Evolutionary conservation across 2,113 vertebrate species (phyloP), one percentile per base, ranked within the genome.

Genomic region (Rhynchomys soricoides): DNA sequence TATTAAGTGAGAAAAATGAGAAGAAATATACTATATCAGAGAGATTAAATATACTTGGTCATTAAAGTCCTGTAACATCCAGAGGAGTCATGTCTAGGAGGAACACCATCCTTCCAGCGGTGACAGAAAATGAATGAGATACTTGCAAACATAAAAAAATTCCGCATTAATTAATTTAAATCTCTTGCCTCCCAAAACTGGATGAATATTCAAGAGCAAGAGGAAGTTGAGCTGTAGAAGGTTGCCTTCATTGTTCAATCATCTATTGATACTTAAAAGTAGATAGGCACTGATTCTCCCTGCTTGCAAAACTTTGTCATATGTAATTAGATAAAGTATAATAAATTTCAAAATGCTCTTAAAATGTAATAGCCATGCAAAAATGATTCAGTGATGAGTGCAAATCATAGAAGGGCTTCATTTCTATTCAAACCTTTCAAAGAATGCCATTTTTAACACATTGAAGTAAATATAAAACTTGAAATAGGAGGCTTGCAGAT

Each of bases 11-110:
- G 74, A 86, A 74, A 26, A 64, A 0, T 71, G 92, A 94, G 89
- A 86, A 73, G 66, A 0, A 50, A 77, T 92, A 71, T 62, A 91
- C n/a, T 87, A 8, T 79, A 81, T 62, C 91, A 77, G 91, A 89
- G 57, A 15, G 70, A 57, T 94, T 96, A 97, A 97, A 94, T 94
- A 89, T 40, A 71, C 90, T n/a, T 95, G 50, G 34, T 92, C 93
- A 87, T 87, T 93, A 94, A 21, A 83, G 48, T 86, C 89, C 43
- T 11, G 74, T 85, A 85, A 95, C 3, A 73, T 77, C 59, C 50
- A 93, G 71, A 95, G 92, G 62, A 92, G 96, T 10, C 52, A 40
- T 91, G 52, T 87, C 62, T 85, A 50, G 19, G 57, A 96, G 21
- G 89, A 12, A 88, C 21, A 85, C 4, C 4, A 79, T 40, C 79